Conservation (phyloP, 2,888 invertebrate genomes). For the Heliconius erato region DNA sequence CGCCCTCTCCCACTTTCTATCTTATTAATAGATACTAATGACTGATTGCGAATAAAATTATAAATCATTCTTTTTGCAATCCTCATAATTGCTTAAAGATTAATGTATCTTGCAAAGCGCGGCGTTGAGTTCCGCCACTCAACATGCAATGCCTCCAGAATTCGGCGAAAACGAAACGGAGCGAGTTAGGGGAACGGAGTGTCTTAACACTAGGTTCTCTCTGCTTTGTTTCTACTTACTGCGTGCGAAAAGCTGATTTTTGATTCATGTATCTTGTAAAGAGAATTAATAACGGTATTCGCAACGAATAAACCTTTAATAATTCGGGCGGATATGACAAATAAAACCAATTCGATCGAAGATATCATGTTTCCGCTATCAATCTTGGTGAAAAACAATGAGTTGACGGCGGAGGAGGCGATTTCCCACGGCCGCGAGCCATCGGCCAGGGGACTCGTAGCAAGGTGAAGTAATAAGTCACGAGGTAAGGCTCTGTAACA, state of each 20-base stretch:
- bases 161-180: too few species aligned
- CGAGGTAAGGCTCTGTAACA: slow-evolving; percentile 32
- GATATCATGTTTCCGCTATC: slow-evolving; percentile 77
- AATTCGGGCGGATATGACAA: slow-evolving; percentile 75
- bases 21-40: slow-evolving; percentile 70
- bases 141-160: too few species aligned
- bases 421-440: slow-evolving; percentile 64
- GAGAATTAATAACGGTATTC: slow-evolving; percentile 57
- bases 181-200: too few species aligned
- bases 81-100: slow-evolving; percentile 73
- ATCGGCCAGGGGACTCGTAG: slow-evolving; percentile 49
- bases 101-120: slow-evolving; percentile 62
- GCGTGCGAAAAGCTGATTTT: too few species aligned
- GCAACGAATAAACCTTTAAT: slow-evolving; percentile 61
- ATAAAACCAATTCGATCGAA: slow-evolving; percentile 68
- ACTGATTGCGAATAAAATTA: slow-evolving; percentile 67
- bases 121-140: too few species aligned
- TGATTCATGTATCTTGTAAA: slow-evolving; percentile 68
- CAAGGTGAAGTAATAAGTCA: slow-evolving; percentile 51
- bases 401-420: slow-evolving; percentile 58
- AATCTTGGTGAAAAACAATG: slow-evolving; percentile 75
- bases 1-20: slow-evolving; percentile 65
- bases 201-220: too few species aligned
- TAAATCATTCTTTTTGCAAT: neutral
- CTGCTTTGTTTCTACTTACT: too few species aligned